phyloP scores from a whole-genome alignment of 2,888 invertebrate genomes.

The Macaria liturata region DNA sequence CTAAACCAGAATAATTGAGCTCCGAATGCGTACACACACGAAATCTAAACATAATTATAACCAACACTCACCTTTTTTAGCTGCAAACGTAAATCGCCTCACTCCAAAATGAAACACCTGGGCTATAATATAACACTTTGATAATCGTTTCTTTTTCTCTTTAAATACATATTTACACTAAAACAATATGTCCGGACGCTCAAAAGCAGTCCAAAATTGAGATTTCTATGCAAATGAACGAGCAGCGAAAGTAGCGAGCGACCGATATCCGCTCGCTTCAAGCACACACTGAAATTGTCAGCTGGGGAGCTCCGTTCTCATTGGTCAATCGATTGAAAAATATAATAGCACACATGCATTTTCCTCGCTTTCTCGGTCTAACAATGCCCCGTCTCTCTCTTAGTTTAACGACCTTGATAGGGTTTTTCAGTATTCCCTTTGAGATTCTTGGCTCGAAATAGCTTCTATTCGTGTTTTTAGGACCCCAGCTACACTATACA shows the following conservation, averaged over 20 bases:
- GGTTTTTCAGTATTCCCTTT: slow-evolving; percentile 41
- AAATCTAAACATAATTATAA: slow-evolving; percentile 63
- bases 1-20: slow-evolving; percentile 30
- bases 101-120: slow-evolving; percentile 71
- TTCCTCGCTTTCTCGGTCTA: slow-evolving; percentile 51
- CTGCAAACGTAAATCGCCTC: slow-evolving; percentile 54
- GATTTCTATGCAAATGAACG: slow-evolving; percentile 52
- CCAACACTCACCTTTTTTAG: slow-evolving; percentile 61
- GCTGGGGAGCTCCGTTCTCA: slow-evolving; percentile 71
- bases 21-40: slow-evolving; percentile 33
- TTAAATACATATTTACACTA: slow-evolving; percentile 82
- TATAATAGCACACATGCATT: slow-evolving; percentile 55
- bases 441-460: slow-evolving; percentile 34
- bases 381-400: slow-evolving; percentile 53
- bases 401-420: slow-evolving; percentile 62
- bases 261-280: slow-evolving; percentile 54
- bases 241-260: slow-evolving; percentile 60
- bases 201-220: slow-evolving; percentile 70
- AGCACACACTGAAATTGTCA: slow-evolving; percentile 75
- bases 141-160: slow-evolving; percentile 80
- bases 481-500: slow-evolving; percentile 12
- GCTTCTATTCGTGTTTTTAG: slow-evolving; percentile 28
- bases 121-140: slow-evolving; percentile 83
- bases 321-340: slow-evolving; percentile 80
- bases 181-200: slow-evolving; percentile 70